Conservation (phyloP, 2,888 invertebrate genomes). For the Drosophila monieri region DNA sequence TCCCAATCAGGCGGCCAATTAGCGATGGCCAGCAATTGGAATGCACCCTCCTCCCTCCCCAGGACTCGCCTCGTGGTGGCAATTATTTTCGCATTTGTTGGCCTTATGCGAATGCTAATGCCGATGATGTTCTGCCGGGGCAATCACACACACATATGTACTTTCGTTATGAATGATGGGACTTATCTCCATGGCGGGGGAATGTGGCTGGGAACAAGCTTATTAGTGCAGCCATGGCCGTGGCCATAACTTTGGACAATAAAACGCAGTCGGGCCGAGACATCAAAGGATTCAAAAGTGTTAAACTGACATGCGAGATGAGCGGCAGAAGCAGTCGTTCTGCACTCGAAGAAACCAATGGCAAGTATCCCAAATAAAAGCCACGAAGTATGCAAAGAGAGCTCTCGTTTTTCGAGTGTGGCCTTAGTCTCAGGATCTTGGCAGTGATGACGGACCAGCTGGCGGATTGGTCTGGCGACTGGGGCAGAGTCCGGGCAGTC, state of each 20-base stretch:
- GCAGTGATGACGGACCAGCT: slow-evolving; percentile 41
- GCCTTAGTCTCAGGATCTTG: slow-evolving; percentile 1
- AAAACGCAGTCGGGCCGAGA: slow-evolving; percentile 56
- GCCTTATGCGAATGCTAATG: slow-evolving; percentile 77
- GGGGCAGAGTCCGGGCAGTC: slow-evolving; percentile 62
- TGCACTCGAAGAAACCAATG: slow-evolving; percentile 9
- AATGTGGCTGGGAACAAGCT: slow-evolving; percentile 58
- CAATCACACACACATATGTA: slow-evolving; percentile 1
- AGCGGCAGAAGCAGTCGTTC: slow-evolving; percentile 25
- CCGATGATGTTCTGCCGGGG: slow-evolving; percentile 11
- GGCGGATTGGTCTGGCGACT: slow-evolving; percentile 32
- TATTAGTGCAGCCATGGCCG: slow-evolving; percentile 70
- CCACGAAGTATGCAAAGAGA: no score
- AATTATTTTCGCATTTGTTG: slow-evolving; percentile 83
- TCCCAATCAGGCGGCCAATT: slow-evolving; percentile 68
- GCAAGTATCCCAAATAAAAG: no score
- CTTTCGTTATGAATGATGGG: background rate
- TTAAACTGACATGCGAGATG: slow-evolving; percentile 79
- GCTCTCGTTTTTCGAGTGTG: background rate
- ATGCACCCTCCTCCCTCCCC: slow-evolving; percentile 6
- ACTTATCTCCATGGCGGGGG: background rate
- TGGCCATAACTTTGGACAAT: slow-evolving; percentile 77
- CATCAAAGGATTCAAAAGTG: slow-evolving; percentile 67
- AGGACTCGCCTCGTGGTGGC: slow-evolving; percentile 73
- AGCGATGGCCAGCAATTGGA: slow-evolving; percentile 44